Base-by-base conservation (phyloP, 2,888 invertebrate species). In the Germaria angustata region DNA sequence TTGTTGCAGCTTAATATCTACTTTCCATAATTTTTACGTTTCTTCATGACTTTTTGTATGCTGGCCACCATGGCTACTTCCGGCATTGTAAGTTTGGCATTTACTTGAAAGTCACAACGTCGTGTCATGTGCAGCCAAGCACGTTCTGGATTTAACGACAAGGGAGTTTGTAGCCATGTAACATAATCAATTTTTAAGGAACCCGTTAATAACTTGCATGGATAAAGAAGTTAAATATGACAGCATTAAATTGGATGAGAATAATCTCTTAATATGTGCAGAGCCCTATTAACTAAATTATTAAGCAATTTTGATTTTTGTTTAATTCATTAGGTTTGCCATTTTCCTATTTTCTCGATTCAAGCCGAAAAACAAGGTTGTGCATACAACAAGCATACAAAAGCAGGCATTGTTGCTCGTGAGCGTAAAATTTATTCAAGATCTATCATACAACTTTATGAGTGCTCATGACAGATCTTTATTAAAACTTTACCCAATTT, bases 161-260 rank as follows among this genome's bases (percentile, higher is more conserved):
- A 85, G 9, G 92, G 92, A 49, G 90, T 91, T 86, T 92, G 91
- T 34, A 92, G 86, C 88, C 92, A 91, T 49, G 89, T 86, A 2
- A 90, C 88, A 85, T 92, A 92, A 86, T 92, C 92, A 63, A 92
- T 92, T 84, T 88, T 89, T 85, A 92, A 87, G 1, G 91, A 89
- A 57, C 92, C 92, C n/a, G 91, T 92, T 49, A 92, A 85, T 32
- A 92, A 87, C 91, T 92, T 34, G 6, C 7, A n/a, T 6, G 20
- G 1, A 20, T 11, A 17, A 9, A 28, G 9, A 24, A 39, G 9
- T 13, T 32, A 61, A 51, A 46, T 6, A 32, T 46, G 1, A 24
- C 4, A 34, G 24, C 5, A 49, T 49, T 59, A 24, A 55, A 59
- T 17, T 61, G 39, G 2, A 6, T 36, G 9, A 53, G 39, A 69